Evolutionary conservation across 2,113 vertebrate genomes (phyloP).

Genomic region (Sceloporus undulatus): DNA sequence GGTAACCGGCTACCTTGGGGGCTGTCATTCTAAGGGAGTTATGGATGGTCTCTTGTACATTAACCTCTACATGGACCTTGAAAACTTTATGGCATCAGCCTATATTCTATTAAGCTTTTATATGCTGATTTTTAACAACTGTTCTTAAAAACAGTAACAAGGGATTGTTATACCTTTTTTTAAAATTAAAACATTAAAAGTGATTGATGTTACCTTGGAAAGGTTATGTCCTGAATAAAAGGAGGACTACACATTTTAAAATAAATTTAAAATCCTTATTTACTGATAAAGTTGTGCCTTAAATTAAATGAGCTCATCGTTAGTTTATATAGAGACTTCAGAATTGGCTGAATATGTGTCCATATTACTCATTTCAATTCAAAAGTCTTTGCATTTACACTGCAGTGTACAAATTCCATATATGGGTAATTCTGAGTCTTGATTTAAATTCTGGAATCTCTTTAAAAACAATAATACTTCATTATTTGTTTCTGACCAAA

Average conservation of each 20-base stretch:
- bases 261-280: background rate
- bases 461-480: background rate
- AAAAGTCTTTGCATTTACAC: background rate
- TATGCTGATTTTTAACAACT: background rate
- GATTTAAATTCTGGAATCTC: conserved; percentile 14
- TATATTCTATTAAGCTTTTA: background rate
- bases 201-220: no score
- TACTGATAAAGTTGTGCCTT: background rate
- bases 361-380: background rate
- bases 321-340: background rate
- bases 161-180: no score
- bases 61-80: background rate
- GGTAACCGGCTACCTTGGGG: background rate
- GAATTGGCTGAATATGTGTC: background rate
- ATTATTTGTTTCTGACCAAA: conserved; percentile 45
- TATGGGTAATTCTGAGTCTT: conserved; percentile 31
- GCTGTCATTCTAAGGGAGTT: background rate
- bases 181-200: no score
- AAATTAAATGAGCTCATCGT: background rate
- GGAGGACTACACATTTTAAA: no score
- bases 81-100: background rate
- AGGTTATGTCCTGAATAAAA: no score
- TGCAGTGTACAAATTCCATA: conserved; percentile 34
- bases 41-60: background rate
- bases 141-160: no score